Base-by-base conservation (phyloP, 2,888 invertebrate species). In the Pristionchus maxplancki region DNA sequence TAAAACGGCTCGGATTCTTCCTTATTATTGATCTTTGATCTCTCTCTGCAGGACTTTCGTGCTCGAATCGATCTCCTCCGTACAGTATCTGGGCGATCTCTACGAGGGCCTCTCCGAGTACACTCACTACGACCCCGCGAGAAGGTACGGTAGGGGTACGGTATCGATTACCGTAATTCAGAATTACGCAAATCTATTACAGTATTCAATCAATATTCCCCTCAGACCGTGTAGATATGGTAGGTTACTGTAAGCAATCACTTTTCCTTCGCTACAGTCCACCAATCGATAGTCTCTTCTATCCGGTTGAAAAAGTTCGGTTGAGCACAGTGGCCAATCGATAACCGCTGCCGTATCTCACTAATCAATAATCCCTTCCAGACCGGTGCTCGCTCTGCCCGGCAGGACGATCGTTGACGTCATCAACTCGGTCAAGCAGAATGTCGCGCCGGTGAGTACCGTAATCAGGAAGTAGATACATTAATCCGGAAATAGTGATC, bases 71-170 rank as follows among this genome's bases (percentile, higher is more conserved):
- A 28, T 88, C n/a, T 53, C 53, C n/a, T 53, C 78, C 40, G 62
- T 88, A 13, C 5, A n/a, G 31, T 88, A 62, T 44, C 28, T 78
- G 28, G 88, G 44, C 31, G 88, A 88, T 24, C 40, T 88, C 48
- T 88, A 88, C 81, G 78, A 62, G 15, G 88, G 88, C 6, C 88
- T 88, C 37, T 58, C 78, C 31, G 88, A 88, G 81, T 88, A 88
- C 88, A 88, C 88, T 17, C 88, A 88, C 17, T 88, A 88, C 62
- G 81, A 88, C 34, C 78, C 88, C 20, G 88, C 88, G 17, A 87
- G 86, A 40, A 71, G 86, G 86, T 87, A 53, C 67, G 31, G 31
- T 48, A 34, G 78, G 34, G 83, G 5, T 24, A 74, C 34, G 3
- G 31, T 13, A 67, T 3, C 15, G 34, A 67, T 34, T 31, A 64